Percentiles rank a stretch among this genome's conserved stretches.
Conservation (phyloP, 1,140 invertebrate genomes). For the Nasonia longicornis region DNA sequence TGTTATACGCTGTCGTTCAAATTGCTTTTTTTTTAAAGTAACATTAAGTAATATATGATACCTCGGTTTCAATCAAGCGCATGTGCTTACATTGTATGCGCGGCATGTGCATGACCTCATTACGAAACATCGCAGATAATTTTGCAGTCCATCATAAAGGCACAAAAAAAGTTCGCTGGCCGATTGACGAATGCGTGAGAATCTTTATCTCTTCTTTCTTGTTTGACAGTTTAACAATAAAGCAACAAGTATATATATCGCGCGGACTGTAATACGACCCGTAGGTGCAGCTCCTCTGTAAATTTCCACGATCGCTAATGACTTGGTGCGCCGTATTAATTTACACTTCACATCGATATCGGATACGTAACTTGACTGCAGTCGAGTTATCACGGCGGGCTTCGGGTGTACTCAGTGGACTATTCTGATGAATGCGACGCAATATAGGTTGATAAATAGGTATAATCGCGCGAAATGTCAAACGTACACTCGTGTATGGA, state of each 20-base stretch:
- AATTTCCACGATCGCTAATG: slow-evolving; percentile 21
- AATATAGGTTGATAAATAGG: slow-evolving; percentile 25
- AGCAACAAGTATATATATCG: neutral
- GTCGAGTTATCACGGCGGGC: slow-evolving; percentile 3
- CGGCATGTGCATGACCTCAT: too few relatives aligned
- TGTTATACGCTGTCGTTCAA: too few relatives aligned
- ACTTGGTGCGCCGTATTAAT: slow-evolving; percentile 13
- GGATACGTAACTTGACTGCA: slow-evolving; percentile 23
- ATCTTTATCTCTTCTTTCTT: slow-evolving; percentile 2
- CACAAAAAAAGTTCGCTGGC: neutral
- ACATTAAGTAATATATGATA: too few relatives aligned
- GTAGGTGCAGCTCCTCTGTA: neutral
- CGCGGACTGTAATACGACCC: neutral
- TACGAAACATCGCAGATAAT: too few relatives aligned
- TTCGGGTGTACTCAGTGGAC: neutral
- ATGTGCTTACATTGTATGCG: too few relatives aligned
- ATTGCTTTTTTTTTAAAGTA: too few relatives aligned
- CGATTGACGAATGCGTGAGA: neutral
- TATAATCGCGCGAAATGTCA: neutral
- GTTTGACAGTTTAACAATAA: neutral
- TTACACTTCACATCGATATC: slow-evolving; percentile 34
- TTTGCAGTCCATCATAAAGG: too few relatives aligned
- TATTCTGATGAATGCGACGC: neutral
- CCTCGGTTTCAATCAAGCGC: too few relatives aligned
- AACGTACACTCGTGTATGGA: neutral